Base-by-base conservation (phyloP, 2,888 invertebrate genomes). In the Agrilus cyanescens region DNA sequence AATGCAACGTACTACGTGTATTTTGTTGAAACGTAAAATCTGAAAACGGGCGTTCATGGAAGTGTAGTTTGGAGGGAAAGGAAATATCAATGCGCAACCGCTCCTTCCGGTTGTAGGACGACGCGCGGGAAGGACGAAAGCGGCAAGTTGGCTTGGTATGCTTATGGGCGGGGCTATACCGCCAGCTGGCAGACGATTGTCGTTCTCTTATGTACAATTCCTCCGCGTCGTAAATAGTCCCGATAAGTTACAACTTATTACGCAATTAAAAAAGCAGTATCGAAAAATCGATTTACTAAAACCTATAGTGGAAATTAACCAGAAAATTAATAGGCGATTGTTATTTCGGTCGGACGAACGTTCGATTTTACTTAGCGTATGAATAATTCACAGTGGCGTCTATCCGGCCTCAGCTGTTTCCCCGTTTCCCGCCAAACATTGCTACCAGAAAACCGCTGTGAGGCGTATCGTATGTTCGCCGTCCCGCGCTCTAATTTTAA, bases 391-490 rank as follows among this genome's bases (percentile, higher is more conserved):
- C 53, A 52, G 59, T 61, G 66, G 67, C 67, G 66, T 68, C 67
- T 61, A 63, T 66, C 58, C 57, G 69, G 69, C 68, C 74, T 74
- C 75, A 77, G 76, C 76, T 77, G 76, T 77, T 78, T 78, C 77
- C 76, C 77, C 77, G 76, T 77, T 78, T 78, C 77, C 76, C 77
- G 77, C 75, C 75, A 75, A 74, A 73, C 71, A 68, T 67, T 72
- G 73, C 74, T 74, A 74, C 74, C 75, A 73, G 74, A 72, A 73
- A 73, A 73, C 73, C 68, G 68, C 70, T 67, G 68, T 66, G 67
- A 66, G 67, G 69, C 71, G 68, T 70, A 69, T 67, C 68, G 71
- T 69, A 66, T 66, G 66, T 67, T 65, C 57, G 63, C 59, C 54
- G 61, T 61, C 59, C 61, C 64, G 65, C 62, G 62, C 62, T 61